These are phyloP conservation scores for Pristionchus maxplancki DNA, from an alignment of 2,888 invertebrate species.

Conservation along the genomic window DNA sequence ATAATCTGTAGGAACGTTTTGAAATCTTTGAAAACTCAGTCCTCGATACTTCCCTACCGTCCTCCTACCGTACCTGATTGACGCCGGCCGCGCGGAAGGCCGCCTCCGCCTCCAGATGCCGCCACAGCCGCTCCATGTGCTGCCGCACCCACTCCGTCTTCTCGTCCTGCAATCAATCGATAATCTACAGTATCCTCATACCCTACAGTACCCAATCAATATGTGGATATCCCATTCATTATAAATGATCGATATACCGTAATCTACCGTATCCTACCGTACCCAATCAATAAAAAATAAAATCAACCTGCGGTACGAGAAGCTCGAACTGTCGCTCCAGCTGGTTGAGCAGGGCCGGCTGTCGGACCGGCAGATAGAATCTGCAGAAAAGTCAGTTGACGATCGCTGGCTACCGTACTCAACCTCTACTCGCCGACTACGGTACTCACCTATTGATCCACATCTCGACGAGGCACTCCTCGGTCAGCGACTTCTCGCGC, in stretches of 20 bases:
- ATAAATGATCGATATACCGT: no score
- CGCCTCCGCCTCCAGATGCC: slow-evolving; percentile 78
- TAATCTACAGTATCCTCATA: not conserved
- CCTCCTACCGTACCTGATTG: slow-evolving; percentile 80
- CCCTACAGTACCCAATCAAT: no score
- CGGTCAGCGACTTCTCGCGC: slow-evolving; percentile 56
- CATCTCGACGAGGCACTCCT: slow-evolving; percentile 73
- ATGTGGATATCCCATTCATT: no score
- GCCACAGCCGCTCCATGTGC: slow-evolving; percentile 83
- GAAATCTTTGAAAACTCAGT: no score
- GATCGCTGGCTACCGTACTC: not conserved
- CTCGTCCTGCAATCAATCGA: slow-evolving; percentile 62
- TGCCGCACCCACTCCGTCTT: slow-evolving; percentile 87
- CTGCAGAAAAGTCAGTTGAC: not conserved
- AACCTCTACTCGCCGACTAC: not conserved
- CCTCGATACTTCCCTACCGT: not conserved
- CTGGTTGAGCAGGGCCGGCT: not conserved
- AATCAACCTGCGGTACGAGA: slow-evolving; percentile 14
- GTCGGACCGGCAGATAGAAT: slow-evolving; percentile 37
- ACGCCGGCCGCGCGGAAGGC: slow-evolving; percentile 83
- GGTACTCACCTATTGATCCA: slow-evolving; percentile 43
- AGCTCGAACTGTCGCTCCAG: slow-evolving; percentile 19
- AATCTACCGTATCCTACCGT: no score
- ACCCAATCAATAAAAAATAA: not conserved
- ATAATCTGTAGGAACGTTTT: not conserved